These are phyloP conservation scores for Gnatocerus cornutus DNA, from an alignment of 2,888 invertebrate genomes.

Conservation along the genomic window DNA sequence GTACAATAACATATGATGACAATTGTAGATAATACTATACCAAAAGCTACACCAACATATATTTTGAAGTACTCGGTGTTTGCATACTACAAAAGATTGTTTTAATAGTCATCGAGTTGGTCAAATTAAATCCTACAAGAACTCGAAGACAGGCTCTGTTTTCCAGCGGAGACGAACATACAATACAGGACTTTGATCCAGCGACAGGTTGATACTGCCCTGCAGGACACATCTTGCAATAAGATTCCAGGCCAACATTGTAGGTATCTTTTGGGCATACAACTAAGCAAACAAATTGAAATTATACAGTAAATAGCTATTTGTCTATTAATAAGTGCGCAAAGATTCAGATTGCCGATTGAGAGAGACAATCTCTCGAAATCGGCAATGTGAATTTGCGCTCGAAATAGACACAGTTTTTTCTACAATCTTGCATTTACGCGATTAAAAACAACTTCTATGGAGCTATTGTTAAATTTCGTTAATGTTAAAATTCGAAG, in stretches of 20 bases:
- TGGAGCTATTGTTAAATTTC: too few relatives aligned
- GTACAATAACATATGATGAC: slow-evolving; percentile 32
- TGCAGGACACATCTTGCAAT: slow-evolving; percentile 65
- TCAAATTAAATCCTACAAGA: slow-evolving; percentile 59
- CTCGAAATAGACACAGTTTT: too few relatives aligned
- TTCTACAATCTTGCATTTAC: too few relatives aligned
- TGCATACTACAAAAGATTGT: slow-evolving; percentile 55
- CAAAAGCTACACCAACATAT: slow-evolving; percentile 60
- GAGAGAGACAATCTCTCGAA: too few relatives aligned
- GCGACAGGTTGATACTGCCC: slow-evolving; percentile 67
- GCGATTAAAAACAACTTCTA: too few relatives aligned
- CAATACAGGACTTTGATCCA: slow-evolving; percentile 66
- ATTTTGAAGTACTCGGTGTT: slow-evolving; percentile 61
- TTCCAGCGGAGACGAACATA: slow-evolving; percentile 67
- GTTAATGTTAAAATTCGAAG: too few relatives aligned
- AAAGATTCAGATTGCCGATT: too few relatives aligned
- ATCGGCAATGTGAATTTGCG: too few relatives aligned
- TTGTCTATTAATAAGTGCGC: background rate
- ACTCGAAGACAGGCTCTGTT: slow-evolving; percentile 65
- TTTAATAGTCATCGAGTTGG: background rate
- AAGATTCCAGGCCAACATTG: slow-evolving; percentile 65
- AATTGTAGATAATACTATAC: slow-evolving; percentile 8
- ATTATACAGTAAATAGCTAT: slow-evolving; percentile 21
- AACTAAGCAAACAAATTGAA: slow-evolving; percentile 57
- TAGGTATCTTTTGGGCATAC: slow-evolving; percentile 67